These are phyloP conservation scores for Mastacembelus armatus DNA, from an alignment of 2,797 vertebrate species.

Conservation along the genomic window DNA sequence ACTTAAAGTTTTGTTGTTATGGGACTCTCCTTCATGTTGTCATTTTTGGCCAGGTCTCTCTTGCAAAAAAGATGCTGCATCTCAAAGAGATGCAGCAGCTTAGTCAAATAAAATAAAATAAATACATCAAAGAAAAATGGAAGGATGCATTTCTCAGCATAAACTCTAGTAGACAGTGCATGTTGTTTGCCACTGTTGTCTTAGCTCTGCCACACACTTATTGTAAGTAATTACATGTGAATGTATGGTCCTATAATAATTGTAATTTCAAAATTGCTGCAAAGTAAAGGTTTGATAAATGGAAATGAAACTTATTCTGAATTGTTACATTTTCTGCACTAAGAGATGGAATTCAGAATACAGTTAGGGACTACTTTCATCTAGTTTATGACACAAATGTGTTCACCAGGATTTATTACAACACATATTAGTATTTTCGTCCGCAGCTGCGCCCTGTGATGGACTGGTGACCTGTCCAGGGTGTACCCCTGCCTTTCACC, in stretches of 20 bases:
- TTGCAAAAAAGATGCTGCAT: no score
- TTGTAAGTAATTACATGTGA: constrained; percentile 48
- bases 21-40: no score
- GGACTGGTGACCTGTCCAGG: no score
- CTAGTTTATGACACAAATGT: constrained; percentile 1
- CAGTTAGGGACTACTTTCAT: constrained; percentile 12
- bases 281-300: constrained; percentile 18
- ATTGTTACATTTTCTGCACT: constrained; percentile 27
- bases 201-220: constrained; percentile 44
- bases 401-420: neutral
- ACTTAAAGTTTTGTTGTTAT: no score
- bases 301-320: constrained; percentile 16
- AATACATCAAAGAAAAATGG: constrained; percentile 27
- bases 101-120: no score
- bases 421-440: neutral
- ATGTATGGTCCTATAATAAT: constrained; percentile 52
- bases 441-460: no score
- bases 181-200: constrained; percentile 58
- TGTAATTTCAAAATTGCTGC: constrained; percentile 15
- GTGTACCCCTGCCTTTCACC: no score
- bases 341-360: constrained; percentile 14
- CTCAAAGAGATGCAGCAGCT: no score
- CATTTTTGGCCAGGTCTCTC: no score
- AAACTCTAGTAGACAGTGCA: no score
- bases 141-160: neutral